phyloP scores from a whole-genome alignment of 2,888 invertebrate species.

The Drosophila pseudotalamancana region DNA sequence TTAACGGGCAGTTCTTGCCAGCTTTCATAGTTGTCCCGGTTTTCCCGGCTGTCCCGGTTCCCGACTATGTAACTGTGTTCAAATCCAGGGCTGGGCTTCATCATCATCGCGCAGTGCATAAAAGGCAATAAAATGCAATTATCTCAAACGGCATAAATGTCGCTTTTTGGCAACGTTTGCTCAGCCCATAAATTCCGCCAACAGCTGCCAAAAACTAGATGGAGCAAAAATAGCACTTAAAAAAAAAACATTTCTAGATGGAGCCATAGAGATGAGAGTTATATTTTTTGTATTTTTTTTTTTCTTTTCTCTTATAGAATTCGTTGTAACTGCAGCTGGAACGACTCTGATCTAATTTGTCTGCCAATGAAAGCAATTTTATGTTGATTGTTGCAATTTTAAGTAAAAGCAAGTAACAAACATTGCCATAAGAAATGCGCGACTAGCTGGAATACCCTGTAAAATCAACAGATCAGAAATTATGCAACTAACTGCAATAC shows the following conservation, averaged over 20 bases:
- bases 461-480: neutral
- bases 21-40: constrained; percentile 23
- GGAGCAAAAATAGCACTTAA: neutral
- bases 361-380: constrained; percentile 66
- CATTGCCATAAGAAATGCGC: neutral
- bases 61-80: constrained; percentile 18
- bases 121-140: constrained; percentile 78
- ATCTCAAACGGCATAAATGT: constrained; percentile 77
- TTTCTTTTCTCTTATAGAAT: neutral
- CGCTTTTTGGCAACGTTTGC: constrained; percentile 73
- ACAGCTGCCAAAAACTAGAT: constrained; percentile 58
- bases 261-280: constrained; percentile 16
- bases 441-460: constrained; percentile 12
- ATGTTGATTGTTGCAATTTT: constrained; percentile 56
- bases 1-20: constrained; percentile 20
- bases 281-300: neutral
- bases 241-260: constrained; percentile 15
- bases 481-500: no score
- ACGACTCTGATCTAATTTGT: constrained; percentile 68
- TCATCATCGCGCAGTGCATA: constrained; percentile 58
- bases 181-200: constrained; percentile 63
- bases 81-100: constrained; percentile 15
- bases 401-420: constrained; percentile 40
- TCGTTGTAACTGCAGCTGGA: constrained; percentile 30
- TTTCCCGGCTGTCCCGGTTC: constrained; percentile 29